These are phyloP conservation scores for Zygaena filipendulae DNA, from an alignment of 2,888 invertebrate genomes.

Conservation along the genomic window DNA sequence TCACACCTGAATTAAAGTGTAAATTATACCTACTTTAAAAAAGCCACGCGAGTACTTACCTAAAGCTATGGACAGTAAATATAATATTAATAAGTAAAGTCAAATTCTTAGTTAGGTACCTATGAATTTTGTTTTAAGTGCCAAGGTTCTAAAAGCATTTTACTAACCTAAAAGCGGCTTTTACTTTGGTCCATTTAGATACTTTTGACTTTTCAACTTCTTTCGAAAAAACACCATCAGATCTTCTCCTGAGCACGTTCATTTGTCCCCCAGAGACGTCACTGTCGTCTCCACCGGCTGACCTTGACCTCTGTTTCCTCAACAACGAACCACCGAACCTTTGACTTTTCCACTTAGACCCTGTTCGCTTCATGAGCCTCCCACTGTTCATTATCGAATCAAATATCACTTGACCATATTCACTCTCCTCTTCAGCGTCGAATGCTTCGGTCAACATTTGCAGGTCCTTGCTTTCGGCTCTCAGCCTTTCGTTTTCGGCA, in stretches of 20 bases:
- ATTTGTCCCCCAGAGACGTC: constrained; percentile 40
- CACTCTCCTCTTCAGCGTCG: constrained; percentile 70
- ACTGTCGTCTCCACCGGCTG: constrained; percentile 73
- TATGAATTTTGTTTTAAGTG: no score
- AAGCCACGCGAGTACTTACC: no score
- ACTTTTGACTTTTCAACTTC: constrained; percentile 71
- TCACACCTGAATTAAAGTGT: no score
- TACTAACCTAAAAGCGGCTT: constrained; percentile 87
- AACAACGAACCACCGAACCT: constrained; percentile 60
- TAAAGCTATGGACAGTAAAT: no score
- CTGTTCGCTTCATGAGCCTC: constrained; percentile 57
- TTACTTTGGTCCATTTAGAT: constrained; percentile 91
- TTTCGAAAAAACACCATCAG: constrained; percentile 47
- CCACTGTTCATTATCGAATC: constrained; percentile 72
- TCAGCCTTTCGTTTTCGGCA: constrained; percentile 43
- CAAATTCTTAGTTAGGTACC: no score
- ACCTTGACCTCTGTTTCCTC: constrained; percentile 73
- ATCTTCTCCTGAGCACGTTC: constrained; percentile 47
- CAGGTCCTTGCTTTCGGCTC: constrained; percentile 40
- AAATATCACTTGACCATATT: constrained; percentile 72
- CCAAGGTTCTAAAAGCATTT: no score
- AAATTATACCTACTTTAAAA: no score
- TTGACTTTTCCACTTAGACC: constrained; percentile 59
- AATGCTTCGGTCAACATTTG: constrained; percentile 56
- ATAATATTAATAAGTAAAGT: no score